Evolutionary conservation across 23 tunicate species (phyloP), one percentile per base, ranked within the genome.

Genomic region (Ascidia mentula): DNA sequence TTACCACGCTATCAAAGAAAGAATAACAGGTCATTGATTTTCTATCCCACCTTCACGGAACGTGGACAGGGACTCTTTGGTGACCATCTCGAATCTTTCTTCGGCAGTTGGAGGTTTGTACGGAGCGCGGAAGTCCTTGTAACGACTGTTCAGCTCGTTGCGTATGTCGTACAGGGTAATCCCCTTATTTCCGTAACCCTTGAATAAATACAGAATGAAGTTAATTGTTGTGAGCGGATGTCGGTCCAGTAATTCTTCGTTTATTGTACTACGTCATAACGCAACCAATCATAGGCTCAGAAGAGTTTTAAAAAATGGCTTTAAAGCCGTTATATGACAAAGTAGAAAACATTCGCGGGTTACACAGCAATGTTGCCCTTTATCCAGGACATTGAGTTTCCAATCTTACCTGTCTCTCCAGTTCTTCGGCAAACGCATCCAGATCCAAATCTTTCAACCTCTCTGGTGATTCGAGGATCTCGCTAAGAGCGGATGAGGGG

Each of bases 341-440:
- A n/a, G n/a, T n/a, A n/a, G n/a, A n/a, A n/a, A n/a, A n/a, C n/a
- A n/a, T n/a, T n/a, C n/a, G n/a, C n/a, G n/a, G n/a, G n/a, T n/a
- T n/a, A n/a, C n/a, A n/a, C n/a, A n/a, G n/a, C n/a, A n/a, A n/a
- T n/a, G n/a, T n/a, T n/a, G n/a, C n/a, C n/a, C n/a, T n/a, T n/a
- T n/a, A n/a, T n/a, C n/a, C n/a, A n/a, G n/a, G n/a, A n/a, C n/a
- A n/a, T n/a, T n/a, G n/a, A n/a, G n/a, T n/a, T n/a, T n/a, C n/a
- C 1, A 53, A 61, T 31, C 45, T 74, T 20, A 93, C 98, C 87
- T 93, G 98, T 80, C 98, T 38, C 60, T 93, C 98, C 22, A 93
- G 87, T 72, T 93, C 99, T 37, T 84, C 99, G 9, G 95, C 95
- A 60, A 95, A 95, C 1, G 99, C 96, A 42, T 95, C 99, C 80